phyloP scores from a whole-genome alignment of 2,113 vertebrate species.

The Neolamprologus sp. region DNA sequence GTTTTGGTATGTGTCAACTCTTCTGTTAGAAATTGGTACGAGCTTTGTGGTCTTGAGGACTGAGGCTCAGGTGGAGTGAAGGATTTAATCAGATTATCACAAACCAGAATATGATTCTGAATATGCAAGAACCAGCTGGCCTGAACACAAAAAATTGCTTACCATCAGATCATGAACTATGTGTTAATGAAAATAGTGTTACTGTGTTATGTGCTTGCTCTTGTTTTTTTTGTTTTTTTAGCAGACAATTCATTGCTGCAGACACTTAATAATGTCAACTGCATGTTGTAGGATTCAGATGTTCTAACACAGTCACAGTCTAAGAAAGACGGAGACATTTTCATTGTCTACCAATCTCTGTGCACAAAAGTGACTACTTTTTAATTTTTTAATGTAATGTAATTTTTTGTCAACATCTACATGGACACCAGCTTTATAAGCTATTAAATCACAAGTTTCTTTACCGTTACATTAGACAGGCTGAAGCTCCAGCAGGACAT shows the following conservation, averaged over 20 bases:
- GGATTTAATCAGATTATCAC: background rate
- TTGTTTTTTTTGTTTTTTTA: background rate
- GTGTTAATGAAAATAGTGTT: background rate
- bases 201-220: background rate
- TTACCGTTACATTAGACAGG: fast-evolving
- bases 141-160: background rate
- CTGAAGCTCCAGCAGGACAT: background rate
- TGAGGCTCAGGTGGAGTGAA: background rate
- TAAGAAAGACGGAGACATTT: background rate
- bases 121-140: background rate
- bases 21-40: background rate
- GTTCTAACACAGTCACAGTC: background rate
- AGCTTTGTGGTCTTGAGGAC: background rate
- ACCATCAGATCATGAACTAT: background rate
- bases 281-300: background rate
- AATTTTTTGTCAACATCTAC: background rate
- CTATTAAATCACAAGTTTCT: background rate
- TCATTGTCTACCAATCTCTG: background rate
- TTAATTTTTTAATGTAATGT: background rate
- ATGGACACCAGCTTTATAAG: background rate
- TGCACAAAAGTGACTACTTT: background rate
- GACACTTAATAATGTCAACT: background rate
- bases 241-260: background rate
- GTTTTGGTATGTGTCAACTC: background rate
- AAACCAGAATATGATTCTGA: background rate